phyloP scores from a whole-genome alignment of 2,113 vertebrate species.

The Crotalus horridus region DNA sequence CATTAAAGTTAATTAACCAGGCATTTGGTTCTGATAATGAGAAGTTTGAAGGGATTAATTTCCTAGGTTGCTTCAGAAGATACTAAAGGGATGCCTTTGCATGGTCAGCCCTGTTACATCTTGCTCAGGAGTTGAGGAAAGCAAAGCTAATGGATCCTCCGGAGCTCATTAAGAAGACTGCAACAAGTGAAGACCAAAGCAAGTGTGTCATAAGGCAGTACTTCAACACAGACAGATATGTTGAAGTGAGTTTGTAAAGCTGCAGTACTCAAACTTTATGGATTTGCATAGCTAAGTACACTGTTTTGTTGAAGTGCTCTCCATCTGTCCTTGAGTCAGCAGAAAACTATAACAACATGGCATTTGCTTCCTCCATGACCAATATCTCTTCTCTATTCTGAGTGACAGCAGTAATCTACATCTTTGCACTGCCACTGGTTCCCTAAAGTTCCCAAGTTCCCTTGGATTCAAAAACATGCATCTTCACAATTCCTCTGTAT shows the following conservation, averaged over 20 bases:
- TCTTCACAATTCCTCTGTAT: too few species aligned
- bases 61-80: conserved; percentile 2
- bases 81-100: neutral
- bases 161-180: neutral
- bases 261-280: neutral
- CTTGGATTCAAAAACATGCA: too few species aligned
- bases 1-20: conserved; percentile 43
- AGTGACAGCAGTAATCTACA: neutral
- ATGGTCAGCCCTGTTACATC: neutral
- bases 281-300: neutral
- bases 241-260: neutral
- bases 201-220: neutral
- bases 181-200: neutral
- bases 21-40: conserved; percentile 8
- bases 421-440: too few species aligned
- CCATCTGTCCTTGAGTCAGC: neutral
- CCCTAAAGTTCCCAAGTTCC: too few species aligned
- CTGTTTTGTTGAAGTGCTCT: neutral
- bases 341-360: neutral
- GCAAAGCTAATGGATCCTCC: neutral
- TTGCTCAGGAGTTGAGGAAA: neutral
- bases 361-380: neutral
- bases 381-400: neutral
- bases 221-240: neutral
- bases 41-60: conserved; percentile 1